phyloP scores from a whole-genome alignment of 1,140 invertebrate species.

The Drosophila grimshawi region DNA sequence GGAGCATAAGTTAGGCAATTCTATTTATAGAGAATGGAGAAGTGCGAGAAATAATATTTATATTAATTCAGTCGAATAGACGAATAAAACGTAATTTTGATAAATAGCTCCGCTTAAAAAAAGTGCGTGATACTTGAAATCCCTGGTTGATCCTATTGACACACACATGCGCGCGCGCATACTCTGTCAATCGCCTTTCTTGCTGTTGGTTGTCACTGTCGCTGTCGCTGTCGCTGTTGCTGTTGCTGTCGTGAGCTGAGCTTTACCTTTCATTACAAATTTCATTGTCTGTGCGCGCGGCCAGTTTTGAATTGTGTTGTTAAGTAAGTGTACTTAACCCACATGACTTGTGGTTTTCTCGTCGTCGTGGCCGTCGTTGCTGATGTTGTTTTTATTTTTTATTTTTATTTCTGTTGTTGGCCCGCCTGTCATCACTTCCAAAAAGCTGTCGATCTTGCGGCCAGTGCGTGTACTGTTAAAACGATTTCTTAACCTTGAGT shows the following conservation, averaged over 20 bases:
- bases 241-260: conserved; percentile 41
- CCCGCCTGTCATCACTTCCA: conserved; percentile 70
- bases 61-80: no score
- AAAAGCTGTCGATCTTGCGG: conserved; percentile 68
- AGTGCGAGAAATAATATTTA: no score
- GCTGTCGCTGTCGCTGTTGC: conserved; percentile 22
- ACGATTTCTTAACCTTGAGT: conserved; percentile 81
- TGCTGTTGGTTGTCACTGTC: conserved; percentile 16
- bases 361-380: conserved; percentile 29
- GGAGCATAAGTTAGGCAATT: neutral
- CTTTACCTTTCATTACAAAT: conserved; percentile 65
- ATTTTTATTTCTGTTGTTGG: conserved; percentile 28
- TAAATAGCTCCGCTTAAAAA: no score
- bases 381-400: conserved; percentile 17
- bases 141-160: conserved; percentile 45
- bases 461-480: conserved; percentile 59
- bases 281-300: conserved; percentile 74
- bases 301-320: conserved; percentile 75
- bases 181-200: conserved; percentile 27
- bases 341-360: conserved; percentile 78
- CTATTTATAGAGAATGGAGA: no score
- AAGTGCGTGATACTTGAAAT: neutral
- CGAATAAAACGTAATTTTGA: no score
- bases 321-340: conserved; percentile 83
- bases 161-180: neutral